Evolutionary conservation across 92 coral and sea anemone species (phyloP).

Genomic region (Heliopora coerulea): DNA sequence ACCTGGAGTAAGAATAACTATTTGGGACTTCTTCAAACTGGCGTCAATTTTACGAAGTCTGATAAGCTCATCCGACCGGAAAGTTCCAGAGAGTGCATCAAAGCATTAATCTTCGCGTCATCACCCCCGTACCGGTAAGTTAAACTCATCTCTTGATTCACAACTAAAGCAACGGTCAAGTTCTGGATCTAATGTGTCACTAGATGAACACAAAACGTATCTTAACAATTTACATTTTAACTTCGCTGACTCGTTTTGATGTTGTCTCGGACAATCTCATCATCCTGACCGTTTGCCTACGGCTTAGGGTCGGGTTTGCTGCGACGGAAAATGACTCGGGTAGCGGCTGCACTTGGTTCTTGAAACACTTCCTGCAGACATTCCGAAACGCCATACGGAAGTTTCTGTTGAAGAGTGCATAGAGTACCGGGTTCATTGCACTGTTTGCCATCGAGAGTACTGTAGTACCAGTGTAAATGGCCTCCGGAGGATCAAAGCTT

Average conservation of each 20-base stretch:
- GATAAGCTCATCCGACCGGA: too few relatives aligned
- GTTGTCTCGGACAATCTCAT: background rate
- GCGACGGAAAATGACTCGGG: slow-evolving; percentile 21
- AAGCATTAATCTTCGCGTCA: too few relatives aligned
- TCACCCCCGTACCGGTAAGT: too few relatives aligned
- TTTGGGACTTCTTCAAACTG: too few relatives aligned
- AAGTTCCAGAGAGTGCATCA: too few relatives aligned
- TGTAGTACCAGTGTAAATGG: slow-evolving; percentile 19
- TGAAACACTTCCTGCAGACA: slow-evolving; percentile 25
- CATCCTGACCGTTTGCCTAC: background rate
- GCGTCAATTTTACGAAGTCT: too few relatives aligned
- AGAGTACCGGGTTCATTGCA: slow-evolving; percentile 34
- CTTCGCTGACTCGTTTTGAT: background rate
- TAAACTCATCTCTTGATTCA: too few relatives aligned
- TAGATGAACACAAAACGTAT: too few relatives aligned
- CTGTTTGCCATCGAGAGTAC: slow-evolving; percentile 29
- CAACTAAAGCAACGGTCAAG: too few relatives aligned
- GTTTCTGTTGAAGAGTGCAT: slow-evolving; percentile 34
- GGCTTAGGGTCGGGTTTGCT: background rate
- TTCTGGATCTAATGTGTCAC: too few relatives aligned
- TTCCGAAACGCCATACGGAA: slow-evolving; percentile 24
- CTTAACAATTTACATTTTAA: too few relatives aligned
- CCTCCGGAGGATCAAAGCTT: slow-evolving; percentile 3
- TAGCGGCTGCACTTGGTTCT: slow-evolving; percentile 23
- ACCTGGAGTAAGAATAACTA: too few relatives aligned